Evolutionary conservation across 2,888 invertebrate species (phyloP), one percentile per base, ranked within the genome.

Genomic region (Chesias legatella): DNA sequence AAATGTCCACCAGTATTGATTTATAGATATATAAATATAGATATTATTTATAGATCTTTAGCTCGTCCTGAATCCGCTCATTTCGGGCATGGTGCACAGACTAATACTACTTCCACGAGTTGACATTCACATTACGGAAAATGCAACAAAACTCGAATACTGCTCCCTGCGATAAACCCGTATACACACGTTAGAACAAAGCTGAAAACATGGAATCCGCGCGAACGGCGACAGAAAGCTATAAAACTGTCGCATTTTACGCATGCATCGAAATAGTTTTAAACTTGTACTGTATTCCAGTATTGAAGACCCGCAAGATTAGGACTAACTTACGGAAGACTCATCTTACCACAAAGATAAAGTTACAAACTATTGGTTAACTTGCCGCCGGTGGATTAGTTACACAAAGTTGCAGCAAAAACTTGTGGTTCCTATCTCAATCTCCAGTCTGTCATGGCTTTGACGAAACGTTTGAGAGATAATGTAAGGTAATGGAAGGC

Each of bases 321-420:
- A 45, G 45, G 40, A 33, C 35, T 27, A 23, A 29, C 25, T 33
- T 35, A 33, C 35, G 25, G 35, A 37, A 41, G 45, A 40, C 33
- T 45, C 33, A 37, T 40, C 35, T 29, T 33, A 40, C 35, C 44
- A 44, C 40, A 45, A 45, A 45, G 45, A 45, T 45, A 37, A 45
- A 45, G 45, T 45, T 41, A 7, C 17, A 4, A 40, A 45, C 45
- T 45, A 45, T 45, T 26, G 45, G 36, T 26, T 36, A 40, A 45
- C 33, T 40, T 40, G 40, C 40, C 40, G 33, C 26, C 21, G 28
- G 44, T 32, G 36, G 35, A 40, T 41, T 45, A 45, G 45, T 40
- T 27, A 33, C 34, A 39, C 34, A 39, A 36, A 30, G 40, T 33
- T 45, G 45, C 45, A 45, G 36, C 36, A 45, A 45, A 45, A 40